Base-by-base conservation (phyloP, 2,113 vertebrate genomes). In the Symphodus melops region DNA sequence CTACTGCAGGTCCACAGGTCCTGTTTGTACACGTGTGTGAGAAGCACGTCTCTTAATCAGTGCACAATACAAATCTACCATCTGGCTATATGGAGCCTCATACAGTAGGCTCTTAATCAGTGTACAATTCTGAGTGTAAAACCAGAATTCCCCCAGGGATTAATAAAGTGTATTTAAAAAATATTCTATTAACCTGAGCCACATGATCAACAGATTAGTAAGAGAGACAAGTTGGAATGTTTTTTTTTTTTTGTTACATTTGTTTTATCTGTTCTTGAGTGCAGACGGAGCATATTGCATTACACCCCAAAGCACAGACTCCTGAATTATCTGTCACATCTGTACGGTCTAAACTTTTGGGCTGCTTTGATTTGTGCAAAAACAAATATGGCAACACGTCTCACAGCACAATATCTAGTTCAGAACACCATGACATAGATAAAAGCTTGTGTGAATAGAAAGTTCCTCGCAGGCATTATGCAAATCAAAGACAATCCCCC, bases 361-460 rank as follows among this genome's bases (percentile, higher is more conserved):
- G 23, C 51, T 51, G 13, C 19, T 51, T 64, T 42, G 21, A 68
- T 49, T 10, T 46, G n/a, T 21, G 3, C 19, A 52, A 57, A 68
- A 63, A 19, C 6, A 48, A 57, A 21, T 44, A 10, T 25, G 17
- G 10, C 36, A 63, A 58, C 46, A 8, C 16, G 46, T 8, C 14
- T 17, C 46, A 19, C 17, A 1, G 1, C 48, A n/a, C 58, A 17
- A 3, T 42, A 46, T 53, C 37, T 54, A 10, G 55, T 60, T 69
- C 39, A 57, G 46, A 58, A 21, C 64, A 65, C 39, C 14, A n/a
- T 46, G 21, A 70, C 59, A 80, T 4, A 61, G 5, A 62, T 51
- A 46, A 54, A 70, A 60, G 39, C 54, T 23, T 64, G 23, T 53
- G 51, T 64, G 36, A 68, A 36, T 55, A 33, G 37, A 39, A 58